Evolutionary conservation across 2,888 invertebrate species (phyloP).

Genomic region (Thereva nobilitata): DNA sequence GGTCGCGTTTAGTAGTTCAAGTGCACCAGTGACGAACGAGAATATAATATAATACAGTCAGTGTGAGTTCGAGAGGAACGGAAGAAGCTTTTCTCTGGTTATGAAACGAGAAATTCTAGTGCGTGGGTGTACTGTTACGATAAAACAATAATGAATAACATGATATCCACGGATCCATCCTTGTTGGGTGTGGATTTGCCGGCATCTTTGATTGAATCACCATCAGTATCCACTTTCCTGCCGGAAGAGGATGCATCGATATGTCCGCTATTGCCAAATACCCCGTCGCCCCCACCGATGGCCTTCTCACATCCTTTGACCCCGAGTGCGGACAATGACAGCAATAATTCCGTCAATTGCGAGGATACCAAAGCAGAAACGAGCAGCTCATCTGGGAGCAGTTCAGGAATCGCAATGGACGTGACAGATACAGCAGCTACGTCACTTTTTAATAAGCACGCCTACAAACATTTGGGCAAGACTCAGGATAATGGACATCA

Average conservation of each 20-base stretch:
- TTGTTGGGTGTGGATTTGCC: constrained; percentile 54
- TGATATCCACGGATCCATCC: constrained; percentile 54
- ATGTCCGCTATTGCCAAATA: constrained; percentile 65
- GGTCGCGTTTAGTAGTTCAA: too few species aligned
- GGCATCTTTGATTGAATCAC: constrained; percentile 52
- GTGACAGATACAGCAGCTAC: constrained; percentile 49
- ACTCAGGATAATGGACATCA: constrained; percentile 49
- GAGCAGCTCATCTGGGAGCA: constrained; percentile 54
- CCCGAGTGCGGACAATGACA: constrained; percentile 61
- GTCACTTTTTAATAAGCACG: constrained; percentile 50
- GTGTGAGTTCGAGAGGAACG: background rate
- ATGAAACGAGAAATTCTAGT: constrained; percentile 9
- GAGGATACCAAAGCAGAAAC: constrained; percentile 51
- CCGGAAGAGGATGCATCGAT: constrained; percentile 69
- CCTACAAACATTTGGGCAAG: constrained; percentile 54
- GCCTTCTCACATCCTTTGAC: constrained; percentile 66
- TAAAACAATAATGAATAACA: constrained; percentile 45
- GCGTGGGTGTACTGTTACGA: background rate
- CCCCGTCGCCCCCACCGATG: constrained; percentile 64
- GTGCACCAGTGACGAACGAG: background rate
- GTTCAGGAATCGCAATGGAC: constrained; percentile 55
- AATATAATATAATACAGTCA: background rate
- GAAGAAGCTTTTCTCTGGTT: constrained; percentile 1
- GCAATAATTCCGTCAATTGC: constrained; percentile 54
- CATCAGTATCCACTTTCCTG: constrained; percentile 55